Evolutionary conservation across 2,888 invertebrate genomes (phyloP).

Genomic region (Pemphredon lugubris): DNA sequence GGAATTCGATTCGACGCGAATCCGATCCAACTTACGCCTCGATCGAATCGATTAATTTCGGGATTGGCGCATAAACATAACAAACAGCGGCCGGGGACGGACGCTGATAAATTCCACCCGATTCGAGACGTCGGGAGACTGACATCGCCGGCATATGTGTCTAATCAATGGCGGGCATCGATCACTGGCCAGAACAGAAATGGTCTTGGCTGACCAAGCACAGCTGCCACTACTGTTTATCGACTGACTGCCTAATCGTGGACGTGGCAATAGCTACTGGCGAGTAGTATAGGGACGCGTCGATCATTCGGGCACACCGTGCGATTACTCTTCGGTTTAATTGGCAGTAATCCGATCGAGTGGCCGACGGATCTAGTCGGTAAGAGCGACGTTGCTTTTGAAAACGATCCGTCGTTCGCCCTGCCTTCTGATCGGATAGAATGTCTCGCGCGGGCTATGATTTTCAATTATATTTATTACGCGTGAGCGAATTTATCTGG

Average conservation of each 20-base stretch:
- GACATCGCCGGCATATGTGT: conserved; percentile 1
- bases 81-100: background rate
- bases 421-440: no score
- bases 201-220: conserved; percentile 7
- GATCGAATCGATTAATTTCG: conserved; percentile 27
- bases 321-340: conserved; percentile 12
- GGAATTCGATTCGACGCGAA: conserved; percentile 9
- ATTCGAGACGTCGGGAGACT: background rate
- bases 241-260: conserved; percentile 32
- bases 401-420: no score
- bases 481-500: no score
- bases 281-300: conserved; percentile 26
- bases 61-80: conserved; percentile 31
- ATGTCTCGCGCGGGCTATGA: no score
- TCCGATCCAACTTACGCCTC: background rate
- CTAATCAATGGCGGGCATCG: conserved; percentile 38
- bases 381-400: no score
- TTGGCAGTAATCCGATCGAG: no score
- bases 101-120: conserved; percentile 21
- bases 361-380: no score
- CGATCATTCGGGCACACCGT: conserved; percentile 15
- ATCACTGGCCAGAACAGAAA: conserved; percentile 31
- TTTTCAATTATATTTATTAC: no score
- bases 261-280: conserved; percentile 5
- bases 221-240: conserved; percentile 25